Percentiles rank a stretch among this genome's conserved stretches.
Conservation (phyloP, 2,797 vertebrate species). For the Sebastes baramenuke region DNA sequence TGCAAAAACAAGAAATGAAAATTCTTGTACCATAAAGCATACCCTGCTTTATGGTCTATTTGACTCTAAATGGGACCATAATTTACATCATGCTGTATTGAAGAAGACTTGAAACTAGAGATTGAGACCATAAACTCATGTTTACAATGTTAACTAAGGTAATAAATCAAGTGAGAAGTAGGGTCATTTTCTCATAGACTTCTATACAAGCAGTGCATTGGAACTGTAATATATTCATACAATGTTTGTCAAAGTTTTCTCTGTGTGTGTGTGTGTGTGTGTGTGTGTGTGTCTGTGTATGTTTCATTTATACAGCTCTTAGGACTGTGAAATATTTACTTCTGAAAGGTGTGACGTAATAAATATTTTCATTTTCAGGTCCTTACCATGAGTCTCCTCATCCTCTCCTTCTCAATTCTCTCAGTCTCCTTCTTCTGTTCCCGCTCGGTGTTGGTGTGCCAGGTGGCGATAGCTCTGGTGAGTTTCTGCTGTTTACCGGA, state of each 20-base stretch:
- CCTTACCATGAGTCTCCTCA: constrained; percentile 95
- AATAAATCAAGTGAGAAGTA: no score
- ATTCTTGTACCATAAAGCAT: no score
- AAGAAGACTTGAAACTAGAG: no score
- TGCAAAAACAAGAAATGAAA: no score
- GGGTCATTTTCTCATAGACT: no score
- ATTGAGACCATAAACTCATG: no score
- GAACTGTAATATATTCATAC: neutral
- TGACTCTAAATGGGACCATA: no score
- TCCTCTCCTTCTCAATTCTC: constrained; percentile 97
- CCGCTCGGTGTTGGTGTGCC: constrained; percentile 97
- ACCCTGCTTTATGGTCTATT: no score
- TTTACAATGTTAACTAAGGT: no score
- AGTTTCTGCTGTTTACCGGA: constrained; percentile 96
- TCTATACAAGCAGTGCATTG: no score
- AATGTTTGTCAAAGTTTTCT: neutral
- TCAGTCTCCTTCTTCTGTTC: constrained; percentile 99
- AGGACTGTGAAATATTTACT: neutral
- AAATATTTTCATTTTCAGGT: neutral
- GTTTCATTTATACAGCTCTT: neutral
- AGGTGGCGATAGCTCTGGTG: constrained; percentile 92
- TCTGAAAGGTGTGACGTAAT: neutral
- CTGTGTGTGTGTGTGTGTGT: neutral
- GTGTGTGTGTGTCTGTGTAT: neutral
- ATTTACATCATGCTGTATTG: no score